These are phyloP conservation scores for Apodemia mormo DNA, from an alignment of 2,888 invertebrate species.

Conservation along the genomic window DNA sequence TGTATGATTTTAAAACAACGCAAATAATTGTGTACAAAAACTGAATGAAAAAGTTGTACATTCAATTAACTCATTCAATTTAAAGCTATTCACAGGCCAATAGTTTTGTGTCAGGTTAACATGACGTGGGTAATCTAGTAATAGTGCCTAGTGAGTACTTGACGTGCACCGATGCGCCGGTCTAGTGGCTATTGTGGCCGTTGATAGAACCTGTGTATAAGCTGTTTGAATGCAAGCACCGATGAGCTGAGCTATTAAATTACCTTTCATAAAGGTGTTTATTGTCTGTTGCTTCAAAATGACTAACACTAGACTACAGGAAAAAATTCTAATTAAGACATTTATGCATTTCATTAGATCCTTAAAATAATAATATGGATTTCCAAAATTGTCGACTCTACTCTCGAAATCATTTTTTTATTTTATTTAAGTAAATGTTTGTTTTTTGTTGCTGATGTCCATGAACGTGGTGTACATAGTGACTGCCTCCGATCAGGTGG, in stretches of 20 bases:
- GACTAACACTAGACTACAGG: not conserved
- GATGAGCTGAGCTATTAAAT: slow-evolving; percentile 31
- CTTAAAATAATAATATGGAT: too few species aligned
- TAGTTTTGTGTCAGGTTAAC: slow-evolving; percentile 17
- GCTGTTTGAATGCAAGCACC: slow-evolving; percentile 31
- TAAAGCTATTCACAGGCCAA: not conserved
- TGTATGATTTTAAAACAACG: too few species aligned
- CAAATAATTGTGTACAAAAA: not conserved
- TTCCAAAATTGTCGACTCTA: too few species aligned
- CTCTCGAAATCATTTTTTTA: too few species aligned
- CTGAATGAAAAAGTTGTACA: not conserved
- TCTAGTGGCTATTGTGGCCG: slow-evolving; percentile 35
- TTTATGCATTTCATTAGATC: too few species aligned
- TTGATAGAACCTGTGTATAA: slow-evolving; percentile 36
- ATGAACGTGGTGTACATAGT: too few species aligned
- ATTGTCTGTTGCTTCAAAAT: not conserved
- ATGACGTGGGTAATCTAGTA: slow-evolving; percentile 29
- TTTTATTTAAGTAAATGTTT: too few species aligned
- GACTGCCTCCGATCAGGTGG: too few species aligned
- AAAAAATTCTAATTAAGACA: too few species aligned
- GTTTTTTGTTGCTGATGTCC: too few species aligned
- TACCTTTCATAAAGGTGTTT: slow-evolving; percentile 24
- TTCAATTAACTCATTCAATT: slow-evolving; percentile 6
- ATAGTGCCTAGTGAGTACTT: slow-evolving; percentile 29
- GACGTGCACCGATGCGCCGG: slow-evolving; percentile 32